A percentile compares a stretch with the other conserved stretches of the same genome.
Conservation (phyloP, 2,888 invertebrate species). For the Rhopalosiphum nymphaeae region DNA sequence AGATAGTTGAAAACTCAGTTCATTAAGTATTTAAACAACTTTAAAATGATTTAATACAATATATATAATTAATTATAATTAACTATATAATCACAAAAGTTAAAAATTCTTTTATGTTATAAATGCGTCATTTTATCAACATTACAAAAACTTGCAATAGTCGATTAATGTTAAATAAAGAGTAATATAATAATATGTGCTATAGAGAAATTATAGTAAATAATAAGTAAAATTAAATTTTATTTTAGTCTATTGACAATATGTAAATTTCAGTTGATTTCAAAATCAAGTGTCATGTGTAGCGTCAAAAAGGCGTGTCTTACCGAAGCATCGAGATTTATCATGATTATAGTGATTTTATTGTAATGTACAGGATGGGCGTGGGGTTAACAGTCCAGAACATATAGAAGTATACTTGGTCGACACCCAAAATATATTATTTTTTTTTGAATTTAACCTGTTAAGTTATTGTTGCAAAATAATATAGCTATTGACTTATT, state of each 20-base stretch:
- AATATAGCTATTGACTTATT: background rate
- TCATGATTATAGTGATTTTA: conserved; percentile 58
- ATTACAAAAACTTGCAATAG: background rate
- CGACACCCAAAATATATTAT: conserved; percentile 52
- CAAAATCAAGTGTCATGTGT: conserved; percentile 33
- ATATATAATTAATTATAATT: background rate
- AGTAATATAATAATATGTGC: background rate
- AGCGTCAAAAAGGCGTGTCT: conserved; percentile 60
- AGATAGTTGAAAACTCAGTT: background rate
- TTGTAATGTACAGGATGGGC: conserved; percentile 62
- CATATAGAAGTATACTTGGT: conserved; percentile 27
- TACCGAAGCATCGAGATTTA: conserved; percentile 40
- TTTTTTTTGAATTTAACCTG: conserved; percentile 23
- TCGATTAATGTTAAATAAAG: background rate
- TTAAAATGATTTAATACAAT: background rate
- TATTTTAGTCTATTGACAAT: background rate
- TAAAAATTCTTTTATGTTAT: background rate
- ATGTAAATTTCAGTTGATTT: conserved; percentile 40
- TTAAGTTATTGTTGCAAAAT: conserved; percentile 30
- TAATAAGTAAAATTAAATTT: conserved; percentile 19
- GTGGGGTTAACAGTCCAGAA: conserved; percentile 60
- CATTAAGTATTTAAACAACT: no score
- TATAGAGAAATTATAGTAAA: background rate
- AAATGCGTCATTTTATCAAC: background rate
- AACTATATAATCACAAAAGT: background rate